Conservation (phyloP, 2,113 vertebrate genomes). For the Geococcyx californianus region DNA sequence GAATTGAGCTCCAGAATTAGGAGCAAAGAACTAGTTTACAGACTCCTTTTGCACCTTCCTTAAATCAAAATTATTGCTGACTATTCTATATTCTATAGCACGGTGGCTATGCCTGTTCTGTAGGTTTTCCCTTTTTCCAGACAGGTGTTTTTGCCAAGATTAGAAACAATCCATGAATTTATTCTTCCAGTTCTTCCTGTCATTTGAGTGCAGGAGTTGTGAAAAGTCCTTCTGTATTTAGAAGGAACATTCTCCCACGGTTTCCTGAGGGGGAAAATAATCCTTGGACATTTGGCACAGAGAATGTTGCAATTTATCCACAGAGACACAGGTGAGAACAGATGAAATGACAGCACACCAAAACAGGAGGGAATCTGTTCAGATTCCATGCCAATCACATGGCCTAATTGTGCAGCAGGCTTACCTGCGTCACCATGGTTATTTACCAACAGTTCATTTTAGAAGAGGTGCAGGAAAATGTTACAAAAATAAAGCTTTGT, state of each 20-base stretch:
- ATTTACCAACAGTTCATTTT: background rate
- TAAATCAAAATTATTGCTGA: background rate
- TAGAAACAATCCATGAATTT: background rate
- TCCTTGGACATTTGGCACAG: background rate
- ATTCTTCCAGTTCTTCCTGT: background rate
- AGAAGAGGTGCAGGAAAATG: background rate
- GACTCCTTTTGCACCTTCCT: background rate
- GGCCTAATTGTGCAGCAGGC: background rate
- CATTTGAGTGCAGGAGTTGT: background rate
- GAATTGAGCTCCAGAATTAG: background rate
- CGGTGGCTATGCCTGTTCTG: background rate
- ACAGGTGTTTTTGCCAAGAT: background rate
- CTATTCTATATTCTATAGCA: background rate
- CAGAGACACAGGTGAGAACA: background rate
- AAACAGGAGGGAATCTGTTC: background rate
- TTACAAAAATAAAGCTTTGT: background rate
- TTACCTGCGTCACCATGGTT: rapidly evolving
- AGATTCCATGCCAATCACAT: background rate
- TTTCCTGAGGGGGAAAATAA: background rate
- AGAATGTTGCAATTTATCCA: background rate
- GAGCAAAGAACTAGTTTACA: background rate
- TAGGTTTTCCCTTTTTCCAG: background rate
- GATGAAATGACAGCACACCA: background rate
- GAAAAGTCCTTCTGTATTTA: background rate
- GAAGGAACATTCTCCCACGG: background rate